These are phyloP conservation scores for Leucosticte australis DNA, from an alignment of 2,113 vertebrate species.

Conservation along the genomic window DNA sequence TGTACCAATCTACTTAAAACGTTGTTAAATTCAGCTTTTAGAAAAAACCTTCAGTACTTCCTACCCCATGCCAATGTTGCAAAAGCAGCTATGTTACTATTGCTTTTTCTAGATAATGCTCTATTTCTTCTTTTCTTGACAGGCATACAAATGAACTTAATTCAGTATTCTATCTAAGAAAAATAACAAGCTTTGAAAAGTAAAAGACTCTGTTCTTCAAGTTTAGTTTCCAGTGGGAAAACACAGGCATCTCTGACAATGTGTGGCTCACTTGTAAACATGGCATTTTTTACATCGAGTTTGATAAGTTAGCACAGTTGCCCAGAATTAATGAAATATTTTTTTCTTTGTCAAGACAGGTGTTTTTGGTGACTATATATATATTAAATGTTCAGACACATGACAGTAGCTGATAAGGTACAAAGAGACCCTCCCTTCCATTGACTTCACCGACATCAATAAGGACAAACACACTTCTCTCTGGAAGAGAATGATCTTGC, in stretches of 20 bases:
- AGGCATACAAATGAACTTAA: neutral
- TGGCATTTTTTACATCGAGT: neutral
- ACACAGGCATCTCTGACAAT: neutral
- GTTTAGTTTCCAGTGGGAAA: neutral
- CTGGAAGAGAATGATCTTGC: neutral
- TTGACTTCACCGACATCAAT: neutral
- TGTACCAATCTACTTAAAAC: conserved; percentile 10
- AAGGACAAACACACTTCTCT: neutral
- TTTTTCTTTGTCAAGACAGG: neutral
- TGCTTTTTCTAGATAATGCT: neutral
- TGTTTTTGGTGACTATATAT: neutral
- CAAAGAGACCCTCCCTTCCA: neutral
- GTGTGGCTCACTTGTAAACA: neutral
- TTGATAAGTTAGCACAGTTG: neutral
- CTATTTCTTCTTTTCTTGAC: conserved; percentile 6
- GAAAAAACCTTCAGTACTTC: neutral
- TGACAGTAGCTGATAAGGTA: neutral
- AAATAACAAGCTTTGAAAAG: neutral
- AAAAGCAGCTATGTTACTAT: neutral
- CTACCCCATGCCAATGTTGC: neutral
- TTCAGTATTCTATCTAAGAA: neutral
- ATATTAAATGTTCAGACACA: neutral
- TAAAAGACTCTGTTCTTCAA: neutral
- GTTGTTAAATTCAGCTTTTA: conserved; percentile 17
- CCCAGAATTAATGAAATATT: neutral